A percentile compares a stretch with the other conserved stretches of the same genome.
Conservation (phyloP, 1,140 invertebrate genomes). For the Metopolophium dirhodum region DNA sequence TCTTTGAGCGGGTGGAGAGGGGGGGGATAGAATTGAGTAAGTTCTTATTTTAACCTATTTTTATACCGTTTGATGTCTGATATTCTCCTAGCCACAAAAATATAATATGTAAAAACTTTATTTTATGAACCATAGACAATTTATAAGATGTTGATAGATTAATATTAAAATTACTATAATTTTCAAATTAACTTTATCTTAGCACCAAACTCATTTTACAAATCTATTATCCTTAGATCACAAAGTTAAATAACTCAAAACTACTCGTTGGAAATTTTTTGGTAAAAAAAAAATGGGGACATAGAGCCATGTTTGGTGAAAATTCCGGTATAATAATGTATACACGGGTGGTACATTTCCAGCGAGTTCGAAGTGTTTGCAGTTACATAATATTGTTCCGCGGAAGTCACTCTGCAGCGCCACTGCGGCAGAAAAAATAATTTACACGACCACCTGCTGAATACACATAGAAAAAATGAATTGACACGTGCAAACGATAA, state of each 20-base stretch:
- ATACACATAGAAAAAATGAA: neutral
- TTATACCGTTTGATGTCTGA: no score
- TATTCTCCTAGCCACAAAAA: no score
- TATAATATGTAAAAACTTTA: no score
- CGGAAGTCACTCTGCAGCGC: neutral
- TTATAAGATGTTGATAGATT: neutral
- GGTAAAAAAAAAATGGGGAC: neutral
- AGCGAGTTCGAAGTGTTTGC: neutral
- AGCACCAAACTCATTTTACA: neutral
- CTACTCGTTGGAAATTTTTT: no score
- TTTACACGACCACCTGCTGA: neutral
- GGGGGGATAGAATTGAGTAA: neutral
- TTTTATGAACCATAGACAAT: neutral
- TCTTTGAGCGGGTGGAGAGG: neutral
- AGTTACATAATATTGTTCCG: neutral
- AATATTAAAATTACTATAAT: neutral
- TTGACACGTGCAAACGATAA: neutral
- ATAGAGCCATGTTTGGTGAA: neutral
- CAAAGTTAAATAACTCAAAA: no score
- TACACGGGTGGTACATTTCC: neutral
- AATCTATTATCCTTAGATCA: neutral
- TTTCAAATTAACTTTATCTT: neutral
- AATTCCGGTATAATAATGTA: neutral
- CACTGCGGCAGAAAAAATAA: neutral
- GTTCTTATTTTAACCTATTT: neutral